Percentiles rank a stretch among this genome's conserved stretches.
These are phyloP conservation scores for Silurus aristotelis DNA, from an alignment of 2,797 vertebrate genomes.

Conservation along the genomic window DNA sequence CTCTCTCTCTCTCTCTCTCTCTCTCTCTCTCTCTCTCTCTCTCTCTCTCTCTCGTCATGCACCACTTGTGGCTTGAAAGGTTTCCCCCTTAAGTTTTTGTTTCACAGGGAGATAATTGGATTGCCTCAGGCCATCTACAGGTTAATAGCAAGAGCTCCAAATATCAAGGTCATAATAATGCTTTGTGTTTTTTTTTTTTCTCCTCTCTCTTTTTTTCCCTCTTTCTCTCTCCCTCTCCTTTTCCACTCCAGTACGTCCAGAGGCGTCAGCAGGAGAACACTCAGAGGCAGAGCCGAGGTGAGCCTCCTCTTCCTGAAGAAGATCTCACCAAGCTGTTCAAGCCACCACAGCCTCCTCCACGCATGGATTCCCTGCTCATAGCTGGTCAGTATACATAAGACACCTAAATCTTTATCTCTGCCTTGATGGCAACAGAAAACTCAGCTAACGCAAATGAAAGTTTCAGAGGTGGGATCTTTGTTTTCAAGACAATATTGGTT, in stretches of 20 bases:
- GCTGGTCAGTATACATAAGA: constrained; percentile 75
- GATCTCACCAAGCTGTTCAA: constrained; percentile 96
- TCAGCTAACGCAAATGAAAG: neutral
- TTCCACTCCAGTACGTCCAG: constrained; percentile 82
- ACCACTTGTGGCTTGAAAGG: constrained; percentile 6
- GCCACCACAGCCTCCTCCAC: constrained; percentile 86
- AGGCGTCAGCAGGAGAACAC: constrained; percentile 93
- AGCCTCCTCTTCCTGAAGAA: constrained; percentile 89
- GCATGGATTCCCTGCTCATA: constrained; percentile 95
- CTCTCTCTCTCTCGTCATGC: constrained; percentile 21
- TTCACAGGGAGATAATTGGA: constrained; percentile 25
- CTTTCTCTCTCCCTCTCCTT: neutral
- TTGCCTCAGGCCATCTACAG: constrained; percentile 23
- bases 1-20: neutral
- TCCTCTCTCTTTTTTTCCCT: neutral
- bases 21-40: neutral
- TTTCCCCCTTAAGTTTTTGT: constrained; percentile 12
- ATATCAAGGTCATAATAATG: constrained; percentile 35
- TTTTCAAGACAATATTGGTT: no score
- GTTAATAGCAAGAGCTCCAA: constrained; percentile 35
- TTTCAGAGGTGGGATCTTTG: neutral
- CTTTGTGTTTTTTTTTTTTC: neutral
- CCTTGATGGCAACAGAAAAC: neutral
- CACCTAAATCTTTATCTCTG: neutral
- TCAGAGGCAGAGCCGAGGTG: constrained; percentile 91